phyloP scores from a whole-genome alignment of 1,140 invertebrate genomes.

The Drosophila trapezifrons region DNA sequence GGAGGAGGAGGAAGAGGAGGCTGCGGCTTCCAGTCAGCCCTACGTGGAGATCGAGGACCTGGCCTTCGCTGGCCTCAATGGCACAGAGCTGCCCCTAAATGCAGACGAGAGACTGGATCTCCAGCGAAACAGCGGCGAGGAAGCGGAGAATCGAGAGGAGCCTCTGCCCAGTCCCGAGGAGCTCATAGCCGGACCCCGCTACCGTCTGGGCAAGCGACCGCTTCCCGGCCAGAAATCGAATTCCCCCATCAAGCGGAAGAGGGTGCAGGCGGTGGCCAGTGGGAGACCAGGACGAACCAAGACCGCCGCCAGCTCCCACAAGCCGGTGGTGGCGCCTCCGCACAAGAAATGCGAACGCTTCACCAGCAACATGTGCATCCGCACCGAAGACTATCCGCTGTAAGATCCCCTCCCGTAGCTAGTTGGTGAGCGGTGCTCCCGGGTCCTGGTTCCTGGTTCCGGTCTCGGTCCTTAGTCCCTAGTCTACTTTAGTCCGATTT shows the following conservation, averaged over 20 bases:
- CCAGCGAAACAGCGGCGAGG: constrained; percentile 34
- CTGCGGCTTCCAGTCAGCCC: constrained; percentile 20
- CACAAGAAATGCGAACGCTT: constrained; percentile 88
- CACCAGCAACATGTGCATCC: constrained; percentile 90
- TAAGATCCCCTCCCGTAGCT: constrained; percentile 85
- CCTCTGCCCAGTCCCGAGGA: constrained; percentile 76
- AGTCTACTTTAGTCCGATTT: constrained; percentile 51
- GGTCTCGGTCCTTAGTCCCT: constrained; percentile 28
- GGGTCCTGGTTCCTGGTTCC: constrained; percentile 13
- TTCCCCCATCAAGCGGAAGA: constrained; percentile 62
- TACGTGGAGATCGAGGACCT: constrained; percentile 75
- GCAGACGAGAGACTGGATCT: constrained; percentile 53
- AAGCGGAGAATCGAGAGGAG: constrained; percentile 63
- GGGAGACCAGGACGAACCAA: constrained; percentile 57
- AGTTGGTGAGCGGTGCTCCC: constrained; percentile 38
- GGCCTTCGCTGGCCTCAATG: constrained; percentile 78
- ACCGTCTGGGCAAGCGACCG: constrained; percentile 61
- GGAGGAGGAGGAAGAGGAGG: neutral
- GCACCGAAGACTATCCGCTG: constrained; percentile 91
- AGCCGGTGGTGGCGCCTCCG: constrained; percentile 42
- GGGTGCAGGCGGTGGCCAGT: constrained; percentile 26
- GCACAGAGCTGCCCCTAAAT: constrained; percentile 53
- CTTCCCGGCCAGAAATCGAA: constrained; percentile 42
- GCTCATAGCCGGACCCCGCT: constrained; percentile 74
- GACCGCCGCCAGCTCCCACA: constrained; percentile 60